phyloP scores from a whole-genome alignment of 1,140 invertebrate genomes.

The Pseudoatta argentina region DNA sequence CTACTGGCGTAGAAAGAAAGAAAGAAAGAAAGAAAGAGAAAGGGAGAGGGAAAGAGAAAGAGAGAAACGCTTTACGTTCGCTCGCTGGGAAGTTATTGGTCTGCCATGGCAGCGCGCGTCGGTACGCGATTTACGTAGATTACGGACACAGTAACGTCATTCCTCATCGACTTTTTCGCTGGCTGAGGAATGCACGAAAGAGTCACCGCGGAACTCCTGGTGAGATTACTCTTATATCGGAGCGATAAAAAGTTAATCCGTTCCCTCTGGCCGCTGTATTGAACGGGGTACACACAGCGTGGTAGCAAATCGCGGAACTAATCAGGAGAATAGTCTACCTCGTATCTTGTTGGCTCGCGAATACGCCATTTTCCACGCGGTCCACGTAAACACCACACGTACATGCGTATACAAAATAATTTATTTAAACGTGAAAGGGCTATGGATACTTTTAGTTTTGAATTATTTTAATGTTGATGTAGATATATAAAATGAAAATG shows the following conservation, averaged over 20 bases:
- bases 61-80: constrained; percentile 63
- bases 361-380: background rate
- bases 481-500: background rate
- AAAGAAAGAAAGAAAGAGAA: background rate
- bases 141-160: constrained; percentile 28
- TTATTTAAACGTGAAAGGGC: background rate
- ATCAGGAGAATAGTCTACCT: constrained; percentile 46
- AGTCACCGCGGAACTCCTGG: constrained; percentile 45
- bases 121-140: constrained; percentile 60
- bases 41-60: background rate
- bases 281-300: constrained; percentile 7
- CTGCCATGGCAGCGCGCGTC: constrained; percentile 32
- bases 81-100: constrained; percentile 66
- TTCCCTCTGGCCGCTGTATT: constrained; percentile 22
- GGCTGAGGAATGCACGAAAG: constrained; percentile 38
- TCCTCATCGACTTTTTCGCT: constrained; percentile 34
- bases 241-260: constrained; percentile 54
- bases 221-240: constrained; percentile 55
- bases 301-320: constrained; percentile 57
- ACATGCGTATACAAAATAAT: background rate
- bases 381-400: background rate
- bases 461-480: background rate
- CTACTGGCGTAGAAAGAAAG: constrained; percentile 31
- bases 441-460: background rate
- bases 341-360: constrained; percentile 14